These are phyloP conservation scores for Dioctria rufipes DNA, from an alignment of 2,888 invertebrate species.

Conservation along the genomic window DNA sequence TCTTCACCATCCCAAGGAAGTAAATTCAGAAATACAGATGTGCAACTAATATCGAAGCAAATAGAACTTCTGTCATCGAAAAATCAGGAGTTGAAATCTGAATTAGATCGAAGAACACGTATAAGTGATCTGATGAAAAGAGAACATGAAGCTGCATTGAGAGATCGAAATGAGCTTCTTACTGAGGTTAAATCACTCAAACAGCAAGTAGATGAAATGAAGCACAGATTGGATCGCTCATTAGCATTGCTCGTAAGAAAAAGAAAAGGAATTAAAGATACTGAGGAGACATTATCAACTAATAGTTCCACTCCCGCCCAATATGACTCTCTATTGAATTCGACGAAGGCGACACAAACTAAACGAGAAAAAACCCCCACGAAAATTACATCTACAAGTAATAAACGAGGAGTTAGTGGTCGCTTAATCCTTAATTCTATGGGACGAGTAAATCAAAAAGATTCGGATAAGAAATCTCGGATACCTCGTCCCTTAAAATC, in stretches of 20 bases:
- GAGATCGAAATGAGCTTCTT: conserved; percentile 19
- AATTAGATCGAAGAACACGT: conserved; percentile 7
- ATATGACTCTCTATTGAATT: neutral
- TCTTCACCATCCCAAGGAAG: neutral
- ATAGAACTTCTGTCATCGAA: neutral
- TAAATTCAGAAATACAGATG: neutral
- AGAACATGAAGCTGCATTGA: conserved; percentile 1
- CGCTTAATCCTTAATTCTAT: conserved; percentile 5
- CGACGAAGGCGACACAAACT: neutral
- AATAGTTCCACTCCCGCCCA: neutral
- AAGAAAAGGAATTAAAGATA: neutral
- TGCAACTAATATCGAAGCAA: neutral
- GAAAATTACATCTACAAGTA: neutral
- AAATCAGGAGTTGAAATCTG: conserved; percentile 12
- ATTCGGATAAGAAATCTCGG: neutral
- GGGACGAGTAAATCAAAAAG: neutral
- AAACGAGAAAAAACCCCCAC: neutral
- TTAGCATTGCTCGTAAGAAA: neutral
- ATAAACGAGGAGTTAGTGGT: neutral
- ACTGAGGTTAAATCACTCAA: conserved; percentile 7
- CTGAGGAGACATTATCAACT: neutral
- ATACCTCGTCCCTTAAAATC: too few relatives aligned
- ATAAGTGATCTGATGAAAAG: neutral
- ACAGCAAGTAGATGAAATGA: conserved; percentile 22
- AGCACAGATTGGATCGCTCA: conserved; percentile 17